phyloP scores from a whole-genome alignment of 2,888 invertebrate species.

The Lampropteryx suffumata region DNA sequence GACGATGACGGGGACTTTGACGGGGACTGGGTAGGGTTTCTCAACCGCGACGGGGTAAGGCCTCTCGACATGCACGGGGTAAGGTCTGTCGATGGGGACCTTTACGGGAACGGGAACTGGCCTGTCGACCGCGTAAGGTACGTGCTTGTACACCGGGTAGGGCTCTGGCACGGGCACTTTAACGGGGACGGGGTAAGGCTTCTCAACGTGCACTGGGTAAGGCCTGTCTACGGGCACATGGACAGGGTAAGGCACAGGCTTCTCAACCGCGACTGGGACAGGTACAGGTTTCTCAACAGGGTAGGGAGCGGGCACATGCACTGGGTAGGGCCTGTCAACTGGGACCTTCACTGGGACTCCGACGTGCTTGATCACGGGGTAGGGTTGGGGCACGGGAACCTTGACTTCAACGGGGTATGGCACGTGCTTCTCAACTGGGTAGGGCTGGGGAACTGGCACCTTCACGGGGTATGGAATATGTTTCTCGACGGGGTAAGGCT shows the following conservation, averaged over 20 bases:
- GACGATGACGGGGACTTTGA: conserved; percentile 75
- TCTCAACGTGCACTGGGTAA: conserved; percentile 80
- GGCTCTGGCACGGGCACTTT: conserved; percentile 83
- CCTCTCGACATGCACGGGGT: conserved; percentile 81
- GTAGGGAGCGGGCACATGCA: conserved; percentile 85
- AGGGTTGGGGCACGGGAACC: conserved; percentile 89
- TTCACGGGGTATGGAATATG: conserved; percentile 89
- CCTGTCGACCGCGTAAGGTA: conserved; percentile 84
- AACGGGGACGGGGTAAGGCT: conserved; percentile 77
- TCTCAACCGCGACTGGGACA: conserved; percentile 84
- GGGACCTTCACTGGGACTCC: conserved; percentile 86
- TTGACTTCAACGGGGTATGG: conserved; percentile 88
- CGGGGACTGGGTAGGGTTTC: conserved; percentile 82
- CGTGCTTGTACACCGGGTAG: conserved; percentile 86
- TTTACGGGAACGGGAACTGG: conserved; percentile 86
- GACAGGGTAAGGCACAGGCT: conserved; percentile 84
- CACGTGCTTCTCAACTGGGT: conserved; percentile 90
- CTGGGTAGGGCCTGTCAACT: conserved; percentile 87
- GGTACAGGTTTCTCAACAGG: conserved; percentile 84
- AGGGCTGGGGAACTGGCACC: conserved; percentile 89
- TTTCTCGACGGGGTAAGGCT: conserved; percentile 91
- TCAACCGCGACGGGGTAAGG: conserved; percentile 76
- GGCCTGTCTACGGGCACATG: conserved; percentile 85
- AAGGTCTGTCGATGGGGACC: conserved; percentile 86
- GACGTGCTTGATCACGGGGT: conserved; percentile 86